phyloP scores from a whole-genome alignment of 2,797 vertebrate genomes.

The Fratercula arctica region DNA sequence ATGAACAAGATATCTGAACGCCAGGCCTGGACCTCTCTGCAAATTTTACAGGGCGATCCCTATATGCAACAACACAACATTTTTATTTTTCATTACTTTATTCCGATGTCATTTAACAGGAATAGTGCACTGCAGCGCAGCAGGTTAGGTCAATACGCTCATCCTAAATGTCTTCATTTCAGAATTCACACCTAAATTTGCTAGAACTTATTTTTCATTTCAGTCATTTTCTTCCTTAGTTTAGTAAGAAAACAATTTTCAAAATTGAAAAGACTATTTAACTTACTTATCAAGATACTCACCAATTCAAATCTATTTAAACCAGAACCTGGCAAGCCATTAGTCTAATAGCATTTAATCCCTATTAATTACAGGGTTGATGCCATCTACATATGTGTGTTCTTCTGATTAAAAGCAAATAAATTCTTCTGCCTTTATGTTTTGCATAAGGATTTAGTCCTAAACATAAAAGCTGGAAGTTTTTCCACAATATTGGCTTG shows the following conservation, averaged over 20 bases:
- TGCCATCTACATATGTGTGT: background rate
- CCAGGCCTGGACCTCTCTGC: conserved; percentile 95
- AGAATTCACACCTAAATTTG: background rate
- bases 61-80: conserved; percentile 33
- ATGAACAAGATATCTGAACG: conserved; percentile 95
- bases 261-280: background rate
- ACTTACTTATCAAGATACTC: background rate
- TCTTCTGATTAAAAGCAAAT: background rate
- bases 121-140: background rate
- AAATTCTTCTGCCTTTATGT: background rate
- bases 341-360: background rate
- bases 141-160: background rate
- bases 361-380: background rate
- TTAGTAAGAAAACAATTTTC: background rate
- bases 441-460: background rate
- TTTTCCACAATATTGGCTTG: background rate
- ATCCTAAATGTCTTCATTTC: background rate
- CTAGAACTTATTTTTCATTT: background rate
- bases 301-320: background rate
- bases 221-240: background rate
- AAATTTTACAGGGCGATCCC: conserved; percentile 95
- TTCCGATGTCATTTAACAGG: background rate
- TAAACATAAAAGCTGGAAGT: background rate
- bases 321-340: background rate
- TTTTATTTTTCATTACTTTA: background rate